Evolutionary conservation across 1,140 invertebrate genomes (phyloP).

Genomic region (Drosophila parabipectinata): DNA sequence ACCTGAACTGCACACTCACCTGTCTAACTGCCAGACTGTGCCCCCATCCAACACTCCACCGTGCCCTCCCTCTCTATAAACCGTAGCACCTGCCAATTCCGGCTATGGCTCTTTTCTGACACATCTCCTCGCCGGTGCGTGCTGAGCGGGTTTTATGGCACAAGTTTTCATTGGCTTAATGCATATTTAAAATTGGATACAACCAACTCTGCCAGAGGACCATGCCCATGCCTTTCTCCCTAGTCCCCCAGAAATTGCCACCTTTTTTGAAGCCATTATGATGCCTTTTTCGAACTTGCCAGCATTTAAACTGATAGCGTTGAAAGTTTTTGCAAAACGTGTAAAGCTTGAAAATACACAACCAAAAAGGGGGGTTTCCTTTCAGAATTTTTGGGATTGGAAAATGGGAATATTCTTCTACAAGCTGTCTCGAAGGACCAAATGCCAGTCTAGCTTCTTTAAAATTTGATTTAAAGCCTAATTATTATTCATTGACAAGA

Average conservation of each 20-base stretch:
- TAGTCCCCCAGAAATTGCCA: not conserved
- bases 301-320: constrained; percentile 70
- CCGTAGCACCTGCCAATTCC: constrained; percentile 18
- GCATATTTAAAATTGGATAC: constrained; percentile 76
- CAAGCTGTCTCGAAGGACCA: no score
- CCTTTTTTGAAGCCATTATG: constrained; percentile 11
- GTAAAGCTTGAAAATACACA: constrained; percentile 2
- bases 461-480: no score
- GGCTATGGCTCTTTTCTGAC: constrained; percentile 19
- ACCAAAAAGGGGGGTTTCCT: not conserved
- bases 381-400: no score
- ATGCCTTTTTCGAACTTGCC: constrained; percentile 57
- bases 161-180: constrained; percentile 74
- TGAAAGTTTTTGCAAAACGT: constrained; percentile 55
- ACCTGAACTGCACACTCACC: constrained; percentile 26
- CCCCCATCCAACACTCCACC: not conserved
- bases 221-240: constrained; percentile 3
- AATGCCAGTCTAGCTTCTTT: no score
- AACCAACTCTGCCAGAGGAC: constrained; percentile 45
- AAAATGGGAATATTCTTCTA: no score
- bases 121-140: constrained; percentile 42
- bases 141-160: constrained; percentile 65
- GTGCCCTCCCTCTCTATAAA: no score
- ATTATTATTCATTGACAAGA: no score
- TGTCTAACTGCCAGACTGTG: no score